A percentile compares a stretch with the other conserved stretches of the same genome.
Conservation (phyloP, 2,113 vertebrate species). For the Notarius quadriscutis region DNA sequence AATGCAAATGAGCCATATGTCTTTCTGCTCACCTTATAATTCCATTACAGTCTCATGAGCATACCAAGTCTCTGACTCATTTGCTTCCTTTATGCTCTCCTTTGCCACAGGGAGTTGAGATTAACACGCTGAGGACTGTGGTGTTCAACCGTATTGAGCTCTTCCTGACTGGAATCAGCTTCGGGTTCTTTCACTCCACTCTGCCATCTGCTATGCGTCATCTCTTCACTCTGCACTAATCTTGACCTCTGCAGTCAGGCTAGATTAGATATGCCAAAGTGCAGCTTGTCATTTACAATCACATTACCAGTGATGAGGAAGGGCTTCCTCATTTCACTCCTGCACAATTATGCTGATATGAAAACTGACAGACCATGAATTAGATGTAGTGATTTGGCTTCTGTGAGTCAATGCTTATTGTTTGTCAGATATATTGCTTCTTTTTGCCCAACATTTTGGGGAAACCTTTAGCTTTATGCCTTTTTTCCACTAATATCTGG, state of each 20-base stretch:
- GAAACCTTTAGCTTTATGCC: neutral
- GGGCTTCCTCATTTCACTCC: constrained; percentile 6
- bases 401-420: neutral
- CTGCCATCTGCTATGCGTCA: constrained; percentile 32
- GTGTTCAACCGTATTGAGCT: constrained; percentile 8
- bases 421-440: neutral
- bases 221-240: constrained; percentile 9
- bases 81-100: neutral
- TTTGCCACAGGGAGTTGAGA: constrained; percentile 30
- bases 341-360: constrained; percentile 12
- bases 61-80: neutral
- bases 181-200: constrained; percentile 10
- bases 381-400: neutral
- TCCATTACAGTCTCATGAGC: neutral
- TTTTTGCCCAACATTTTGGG: neutral
- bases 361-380: constrained; percentile 12
- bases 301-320: constrained; percentile 37
- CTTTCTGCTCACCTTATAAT: constrained; percentile 1
- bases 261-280: constrained; percentile 37
- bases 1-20: constrained; percentile 10
- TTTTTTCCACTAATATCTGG: neutral
- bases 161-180: constrained; percentile 24
- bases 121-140: constrained; percentile 7
- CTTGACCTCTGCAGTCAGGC: neutral
- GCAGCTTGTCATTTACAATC: constrained; percentile 35